A percentile compares a stretch with the other conserved stretches of the same genome.
Evolutionary conservation across 2,113 vertebrate species (phyloP).

Genomic region (Deroptyus accipitrinus): DNA sequence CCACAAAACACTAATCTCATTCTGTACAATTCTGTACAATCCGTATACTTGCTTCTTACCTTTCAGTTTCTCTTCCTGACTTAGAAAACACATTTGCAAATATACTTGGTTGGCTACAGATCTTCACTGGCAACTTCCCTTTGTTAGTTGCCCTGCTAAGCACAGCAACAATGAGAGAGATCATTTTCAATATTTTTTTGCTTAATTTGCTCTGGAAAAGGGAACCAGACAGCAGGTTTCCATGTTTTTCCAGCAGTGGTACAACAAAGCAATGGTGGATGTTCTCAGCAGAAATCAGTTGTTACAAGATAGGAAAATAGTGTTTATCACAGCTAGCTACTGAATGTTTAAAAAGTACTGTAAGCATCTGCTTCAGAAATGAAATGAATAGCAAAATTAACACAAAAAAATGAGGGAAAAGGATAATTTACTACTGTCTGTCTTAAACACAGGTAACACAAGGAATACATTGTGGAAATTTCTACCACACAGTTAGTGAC

Average conservation of each 20-base stretch:
- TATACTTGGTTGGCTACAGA: not conserved
- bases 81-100: not conserved
- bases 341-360: not conserved
- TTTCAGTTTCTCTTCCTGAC: constrained; percentile 24
- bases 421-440: not conserved
- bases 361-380: not conserved
- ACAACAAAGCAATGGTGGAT: not conserved
- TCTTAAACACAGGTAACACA: not conserved
- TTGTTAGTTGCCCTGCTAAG: not conserved
- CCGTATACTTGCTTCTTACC: not conserved
- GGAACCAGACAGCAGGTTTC: not conserved
- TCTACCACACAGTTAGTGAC: not conserved
- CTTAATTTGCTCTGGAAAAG: not conserved
- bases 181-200: not conserved
- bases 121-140: not conserved
- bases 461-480: not conserved
- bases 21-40: not conserved
- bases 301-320: not conserved
- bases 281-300: not conserved
- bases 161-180: not conserved
- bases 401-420: not conserved
- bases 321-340: constrained; percentile 21
- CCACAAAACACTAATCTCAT: not conserved
- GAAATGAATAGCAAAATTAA: not conserved
- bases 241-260: not conserved